Evolutionary conservation across 1,140 invertebrate species (phyloP).

Genomic region (Vanessa atalanta): DNA sequence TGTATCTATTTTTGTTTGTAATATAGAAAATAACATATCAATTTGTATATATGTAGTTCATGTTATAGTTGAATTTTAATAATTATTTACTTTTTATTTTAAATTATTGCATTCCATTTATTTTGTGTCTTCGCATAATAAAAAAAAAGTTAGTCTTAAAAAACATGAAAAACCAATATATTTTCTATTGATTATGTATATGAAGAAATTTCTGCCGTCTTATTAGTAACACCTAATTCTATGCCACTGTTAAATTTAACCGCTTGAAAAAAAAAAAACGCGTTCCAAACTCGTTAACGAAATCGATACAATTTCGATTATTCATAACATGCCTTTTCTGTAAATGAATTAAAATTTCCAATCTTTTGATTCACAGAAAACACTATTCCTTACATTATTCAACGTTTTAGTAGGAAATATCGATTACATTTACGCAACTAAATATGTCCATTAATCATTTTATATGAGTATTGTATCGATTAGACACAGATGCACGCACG

Average conservation of each 20-base stretch:
- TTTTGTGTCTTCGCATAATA: too few relatives aligned
- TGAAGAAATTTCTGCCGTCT: neutral
- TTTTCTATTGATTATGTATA: neutral
- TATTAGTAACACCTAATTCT: neutral
- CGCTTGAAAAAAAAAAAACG: neutral
- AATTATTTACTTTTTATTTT: too few relatives aligned
- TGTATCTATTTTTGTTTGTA: too few relatives aligned
- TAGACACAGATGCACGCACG: neutral
- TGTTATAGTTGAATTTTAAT: too few relatives aligned
- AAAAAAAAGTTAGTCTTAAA: too few relatives aligned
- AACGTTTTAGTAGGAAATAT: neutral
- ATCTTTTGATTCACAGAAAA: neutral
- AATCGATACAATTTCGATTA: neutral
- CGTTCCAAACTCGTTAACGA: neutral
- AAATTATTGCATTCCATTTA: too few relatives aligned
- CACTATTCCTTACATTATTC: neutral
- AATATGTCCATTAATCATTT: neutral
- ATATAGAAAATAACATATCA: too few relatives aligned
- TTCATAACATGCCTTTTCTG: neutral
- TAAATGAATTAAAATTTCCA: neutral
- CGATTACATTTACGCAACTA: slow-evolving; percentile 2
- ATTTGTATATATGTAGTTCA: too few relatives aligned
- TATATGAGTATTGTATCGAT: neutral
- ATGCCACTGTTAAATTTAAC: neutral
- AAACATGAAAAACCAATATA: neutral